Conservation (phyloP, 1,140 invertebrate species). For the Ceratina calcarata region DNA sequence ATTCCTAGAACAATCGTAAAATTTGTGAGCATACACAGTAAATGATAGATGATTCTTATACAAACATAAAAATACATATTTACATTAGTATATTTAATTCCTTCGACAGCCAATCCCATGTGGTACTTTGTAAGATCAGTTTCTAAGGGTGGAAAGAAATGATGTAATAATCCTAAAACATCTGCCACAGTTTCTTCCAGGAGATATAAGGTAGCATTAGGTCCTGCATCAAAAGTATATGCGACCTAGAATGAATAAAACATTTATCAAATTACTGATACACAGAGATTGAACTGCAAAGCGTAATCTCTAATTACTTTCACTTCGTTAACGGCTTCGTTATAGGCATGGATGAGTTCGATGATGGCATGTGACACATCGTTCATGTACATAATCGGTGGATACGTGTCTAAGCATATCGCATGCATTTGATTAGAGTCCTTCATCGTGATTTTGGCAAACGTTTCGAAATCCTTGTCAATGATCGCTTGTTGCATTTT, state of each 20-base stretch:
- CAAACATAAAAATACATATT: not conserved
- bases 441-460: slow-evolving; percentile 97
- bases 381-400: slow-evolving; percentile 96
- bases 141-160: slow-evolving; percentile 86
- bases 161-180: slow-evolving; percentile 84
- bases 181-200: slow-evolving; percentile 87
- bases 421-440: slow-evolving; percentile 99
- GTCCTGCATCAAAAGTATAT: slow-evolving; percentile 98
- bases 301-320: slow-evolving; percentile 80
- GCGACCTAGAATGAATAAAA: slow-evolving; percentile 83
- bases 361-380: slow-evolving; percentile 91
- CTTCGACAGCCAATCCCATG: slow-evolving; percentile 80
- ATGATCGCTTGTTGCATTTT: slow-evolving; percentile 89
- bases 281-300: slow-evolving; percentile 12
- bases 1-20: slow-evolving; percentile 71
- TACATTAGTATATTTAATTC: slow-evolving; percentile 66
- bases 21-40: not conserved
- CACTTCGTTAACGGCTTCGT: slow-evolving; percentile 82
- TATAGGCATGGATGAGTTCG: slow-evolving; percentile 91
- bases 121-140: slow-evolving; percentile 79
- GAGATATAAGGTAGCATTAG: slow-evolving; percentile 96
- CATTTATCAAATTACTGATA: slow-evolving; percentile 39
- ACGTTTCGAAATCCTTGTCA: slow-evolving; percentile 90
- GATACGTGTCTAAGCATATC: slow-evolving; percentile 95
- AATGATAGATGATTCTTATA: not conserved